Base-by-base conservation (phyloP, 1,140 invertebrate genomes). In the Marisa cornuarietis region DNA sequence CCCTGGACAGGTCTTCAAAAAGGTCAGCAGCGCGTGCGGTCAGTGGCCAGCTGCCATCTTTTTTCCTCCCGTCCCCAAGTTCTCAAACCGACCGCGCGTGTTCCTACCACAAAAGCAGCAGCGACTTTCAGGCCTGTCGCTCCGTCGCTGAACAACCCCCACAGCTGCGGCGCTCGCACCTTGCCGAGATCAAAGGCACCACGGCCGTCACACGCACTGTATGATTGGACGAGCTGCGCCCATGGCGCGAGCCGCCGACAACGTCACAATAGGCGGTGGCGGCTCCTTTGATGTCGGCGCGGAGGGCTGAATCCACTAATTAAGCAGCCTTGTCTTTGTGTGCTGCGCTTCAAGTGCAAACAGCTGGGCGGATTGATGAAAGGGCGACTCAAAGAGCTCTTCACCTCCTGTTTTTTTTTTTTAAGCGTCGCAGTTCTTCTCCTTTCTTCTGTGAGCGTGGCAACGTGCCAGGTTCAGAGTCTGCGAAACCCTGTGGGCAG, bases 141-240 rank as follows among this genome's bases (percentile, higher is more conserved):
- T 68, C 11, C 22, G n/a, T 61, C 61, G 18, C 31, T 51, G 54
- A 22, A 51, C 18, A 42, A 51, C 62, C 76, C n/a, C 65, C n/a
- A 65, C 76, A 77, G 63, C 76, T 68, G 76, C 26, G 74, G 14
- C 62, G n/a, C 42, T 76, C 26, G 65, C 76, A 77, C 76, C 65
- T 77, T 68, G 76, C 76, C 65, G 26, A 77, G 26, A 77, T 77
- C 76, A 77, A 77, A 77, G 76, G 63, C 63, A 51, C 63, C 42
- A 63, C 31, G 26, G 58, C 26, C 74, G 65, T 49, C 69, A 16
- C 42, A 51, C 71, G 10, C 16, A n/a, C 71, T 54, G 20, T 31
- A 31, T 16, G 42, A 65, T 26, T 22, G 31, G 65, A 52, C 63
- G 49, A 51, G 18, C 11, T 31, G 26, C 61, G n/a, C n/a, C 49